Conservation (phyloP, 2,797 vertebrate genomes). For the Protonibea diacanthus region DNA sequence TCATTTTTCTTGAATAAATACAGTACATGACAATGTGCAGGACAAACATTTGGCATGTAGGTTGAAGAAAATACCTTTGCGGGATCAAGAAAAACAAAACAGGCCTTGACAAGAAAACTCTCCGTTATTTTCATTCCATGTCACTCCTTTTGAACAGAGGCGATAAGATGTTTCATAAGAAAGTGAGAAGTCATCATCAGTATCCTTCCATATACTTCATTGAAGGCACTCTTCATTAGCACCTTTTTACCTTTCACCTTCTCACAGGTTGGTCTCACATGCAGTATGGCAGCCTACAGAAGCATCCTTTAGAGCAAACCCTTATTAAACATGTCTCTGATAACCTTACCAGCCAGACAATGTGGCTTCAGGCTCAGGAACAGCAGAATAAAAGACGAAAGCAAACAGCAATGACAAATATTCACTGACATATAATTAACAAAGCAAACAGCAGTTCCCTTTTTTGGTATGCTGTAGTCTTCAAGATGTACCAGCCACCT, state of each 20-base stretch:
- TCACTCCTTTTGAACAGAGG: not conserved
- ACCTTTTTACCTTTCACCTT: slow-evolving; percentile 11
- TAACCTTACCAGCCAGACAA: slow-evolving; percentile 17
- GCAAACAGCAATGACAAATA: slow-evolving; percentile 24
- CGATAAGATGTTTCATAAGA: not conserved
- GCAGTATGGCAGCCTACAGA: not conserved
- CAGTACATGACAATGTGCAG: slow-evolving; percentile 13
- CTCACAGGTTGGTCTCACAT: slow-evolving; percentile 12
- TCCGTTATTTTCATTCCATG: not conserved
- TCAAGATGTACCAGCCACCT: slow-evolving; percentile 75
- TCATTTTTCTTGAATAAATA: slow-evolving; percentile 69
- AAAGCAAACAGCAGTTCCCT: slow-evolving; percentile 34
- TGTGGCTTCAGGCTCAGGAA: slow-evolving; percentile 28
- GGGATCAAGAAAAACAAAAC: slow-evolving; percentile 1
- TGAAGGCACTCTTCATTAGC: slow-evolving; percentile 55
- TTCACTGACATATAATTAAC: slow-evolving; percentile 22
- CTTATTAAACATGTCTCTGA: slow-evolving; percentile 6
- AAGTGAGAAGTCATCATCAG: slow-evolving; percentile 8
- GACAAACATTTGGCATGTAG: slow-evolving; percentile 5
- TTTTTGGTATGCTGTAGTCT: slow-evolving; percentile 45
- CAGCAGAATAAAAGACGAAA: slow-evolving; percentile 13
- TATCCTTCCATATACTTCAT: slow-evolving; percentile 15
- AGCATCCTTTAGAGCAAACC: slow-evolving; percentile 1
- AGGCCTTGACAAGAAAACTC: slow-evolving; percentile 5
- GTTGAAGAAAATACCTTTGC: slow-evolving; percentile 2